phyloP scores from a whole-genome alignment of 2,113 vertebrate species.

The Cyphomyrus plagiostoma region DNA sequence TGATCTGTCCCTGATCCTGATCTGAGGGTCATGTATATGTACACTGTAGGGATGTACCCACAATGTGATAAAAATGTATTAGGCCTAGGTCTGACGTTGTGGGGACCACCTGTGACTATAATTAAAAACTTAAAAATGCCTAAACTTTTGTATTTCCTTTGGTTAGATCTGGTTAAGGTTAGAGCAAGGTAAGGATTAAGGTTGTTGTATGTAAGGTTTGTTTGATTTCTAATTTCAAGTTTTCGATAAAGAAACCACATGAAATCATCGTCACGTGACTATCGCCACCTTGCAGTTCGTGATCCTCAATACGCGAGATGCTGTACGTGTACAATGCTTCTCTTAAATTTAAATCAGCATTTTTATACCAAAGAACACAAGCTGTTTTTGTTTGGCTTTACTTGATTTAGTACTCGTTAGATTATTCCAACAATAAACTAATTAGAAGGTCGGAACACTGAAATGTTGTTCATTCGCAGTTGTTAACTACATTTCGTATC shows the following conservation, averaged over 20 bases:
- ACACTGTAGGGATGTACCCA: too few species aligned
- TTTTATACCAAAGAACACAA: background rate
- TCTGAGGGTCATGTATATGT: too few species aligned
- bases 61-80: too few species aligned
- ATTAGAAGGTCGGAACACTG: background rate
- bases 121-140: too few species aligned
- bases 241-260: background rate
- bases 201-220: background rate
- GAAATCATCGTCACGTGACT: background rate
- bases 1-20: too few species aligned
- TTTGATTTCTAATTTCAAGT: background rate
- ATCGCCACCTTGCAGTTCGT: background rate
- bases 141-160: too few species aligned
- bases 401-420: background rate
- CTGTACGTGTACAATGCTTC: background rate
- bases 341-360: background rate
- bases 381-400: background rate
- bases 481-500: background rate
- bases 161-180: too few species aligned
- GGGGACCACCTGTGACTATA: too few species aligned
- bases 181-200: too few species aligned
- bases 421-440: background rate
- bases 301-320: background rate
- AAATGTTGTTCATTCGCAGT: background rate
- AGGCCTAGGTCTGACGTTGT: too few species aligned